Conservation (phyloP, 2,888 invertebrate genomes). For the Minunthozetes semirufus region DNA sequence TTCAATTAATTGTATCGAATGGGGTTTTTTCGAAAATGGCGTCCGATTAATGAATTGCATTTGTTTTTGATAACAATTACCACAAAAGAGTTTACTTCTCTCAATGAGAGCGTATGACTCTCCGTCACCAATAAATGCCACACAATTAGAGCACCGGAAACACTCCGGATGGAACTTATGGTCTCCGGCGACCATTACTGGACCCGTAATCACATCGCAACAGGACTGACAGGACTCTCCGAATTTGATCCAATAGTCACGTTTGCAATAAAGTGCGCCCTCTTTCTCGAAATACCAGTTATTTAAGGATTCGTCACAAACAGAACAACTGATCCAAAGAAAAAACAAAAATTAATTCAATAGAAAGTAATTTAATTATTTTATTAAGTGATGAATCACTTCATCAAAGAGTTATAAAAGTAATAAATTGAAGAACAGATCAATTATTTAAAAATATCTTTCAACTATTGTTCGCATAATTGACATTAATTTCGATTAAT, state of each 20-base stretch:
- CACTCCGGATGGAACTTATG: conserved; percentile 95
- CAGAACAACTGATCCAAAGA: conserved; percentile 64
- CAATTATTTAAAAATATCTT: background rate
- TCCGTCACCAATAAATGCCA: conserved; percentile 78
- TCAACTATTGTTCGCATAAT: too few relatives aligned
- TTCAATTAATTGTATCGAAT: conserved; percentile 75
- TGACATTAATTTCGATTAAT: too few relatives aligned
- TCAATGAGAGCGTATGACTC: conserved; percentile 88
- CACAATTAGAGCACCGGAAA: conserved; percentile 76
- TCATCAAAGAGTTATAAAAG: background rate
- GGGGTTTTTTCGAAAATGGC: conserved; percentile 54
- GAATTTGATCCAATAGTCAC: conserved; percentile 78
- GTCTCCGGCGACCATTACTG: conserved; percentile 85
- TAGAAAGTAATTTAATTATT: background rate
- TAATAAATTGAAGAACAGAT: background rate
- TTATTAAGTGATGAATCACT: background rate
- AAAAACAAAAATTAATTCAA: conserved; percentile 3
- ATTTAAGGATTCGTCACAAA: conserved; percentile 73
- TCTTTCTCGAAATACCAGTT: conserved; percentile 91
- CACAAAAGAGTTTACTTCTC: conserved; percentile 77
- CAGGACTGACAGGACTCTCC: conserved; percentile 86
- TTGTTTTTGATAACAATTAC: conserved; percentile 66
- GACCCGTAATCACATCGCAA: conserved; percentile 74
- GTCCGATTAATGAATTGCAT: conserved; percentile 53
- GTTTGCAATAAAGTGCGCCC: conserved; percentile 76